Evolutionary conservation across 2,888 invertebrate species (phyloP).

Genomic region (Biston betularia): DNA sequence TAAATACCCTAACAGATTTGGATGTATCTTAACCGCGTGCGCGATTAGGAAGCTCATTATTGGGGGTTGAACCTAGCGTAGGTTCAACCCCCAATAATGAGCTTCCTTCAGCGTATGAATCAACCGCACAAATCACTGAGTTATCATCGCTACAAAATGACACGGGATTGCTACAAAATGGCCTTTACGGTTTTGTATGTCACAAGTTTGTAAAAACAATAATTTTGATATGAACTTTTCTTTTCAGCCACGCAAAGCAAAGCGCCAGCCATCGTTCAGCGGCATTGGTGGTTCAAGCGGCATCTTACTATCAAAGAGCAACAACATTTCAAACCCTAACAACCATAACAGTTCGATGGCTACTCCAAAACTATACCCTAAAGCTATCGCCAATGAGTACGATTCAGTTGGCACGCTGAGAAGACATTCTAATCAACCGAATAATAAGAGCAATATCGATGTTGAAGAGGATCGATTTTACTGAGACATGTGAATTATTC

Average conservation of each 20-base stretch:
- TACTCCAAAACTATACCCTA: conserved; percentile 89
- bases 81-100: too few relatives aligned
- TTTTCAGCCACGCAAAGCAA: conserved; percentile 81
- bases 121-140: too few relatives aligned
- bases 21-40: too few relatives aligned
- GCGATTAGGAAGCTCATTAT: too few relatives aligned
- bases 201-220: too few relatives aligned
- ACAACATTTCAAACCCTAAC: conserved; percentile 87
- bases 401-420: conserved; percentile 91
- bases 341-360: conserved; percentile 86
- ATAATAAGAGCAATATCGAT: conserved; percentile 87
- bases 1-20: too few relatives aligned
- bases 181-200: too few relatives aligned
- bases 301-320: conserved; percentile 84
- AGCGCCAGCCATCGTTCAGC: conserved; percentile 91
- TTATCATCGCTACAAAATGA: too few relatives aligned
- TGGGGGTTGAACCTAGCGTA: too few relatives aligned
- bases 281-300: conserved; percentile 83
- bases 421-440: conserved; percentile 91
- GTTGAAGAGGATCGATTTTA: conserved; percentile 89
- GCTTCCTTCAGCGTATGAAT: too few relatives aligned
- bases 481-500: conserved; percentile 57
- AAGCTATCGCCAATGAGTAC: conserved; percentile 90
- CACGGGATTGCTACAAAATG: too few relatives aligned
- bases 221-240: conserved; percentile 12